Percentiles rank a stretch among this genome's conserved stretches.
These are phyloP conservation scores for Hiodon alosoides DNA, from an alignment of 2,113 vertebrate genomes.

Conservation along the genomic window DNA sequence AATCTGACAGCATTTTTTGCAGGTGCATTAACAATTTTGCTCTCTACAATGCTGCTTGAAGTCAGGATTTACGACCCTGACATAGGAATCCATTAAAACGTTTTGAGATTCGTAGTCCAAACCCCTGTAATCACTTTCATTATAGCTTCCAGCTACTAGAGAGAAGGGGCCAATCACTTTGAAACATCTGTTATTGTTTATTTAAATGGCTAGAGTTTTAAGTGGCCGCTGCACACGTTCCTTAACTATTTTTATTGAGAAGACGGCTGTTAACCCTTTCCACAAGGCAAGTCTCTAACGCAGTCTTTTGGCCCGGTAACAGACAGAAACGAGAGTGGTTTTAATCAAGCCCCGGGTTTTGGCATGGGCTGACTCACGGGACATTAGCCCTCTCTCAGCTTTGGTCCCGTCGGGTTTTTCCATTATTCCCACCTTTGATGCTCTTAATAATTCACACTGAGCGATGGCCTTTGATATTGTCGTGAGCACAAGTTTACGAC, in stretches of 20 bases:
- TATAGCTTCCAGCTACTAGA: constrained; percentile 63
- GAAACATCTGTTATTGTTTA: constrained; percentile 70
- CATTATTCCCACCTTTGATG: constrained; percentile 22
- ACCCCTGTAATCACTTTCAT: constrained; percentile 68
- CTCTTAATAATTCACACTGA: constrained; percentile 32
- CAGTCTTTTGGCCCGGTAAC: neutral
- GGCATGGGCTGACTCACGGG: neutral
- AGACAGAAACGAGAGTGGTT: neutral
- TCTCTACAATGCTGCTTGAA: constrained; percentile 47
- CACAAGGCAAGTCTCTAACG: neutral
- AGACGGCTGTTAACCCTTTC: constrained; percentile 58
- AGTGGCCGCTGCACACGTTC: constrained; percentile 61
- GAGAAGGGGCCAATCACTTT: constrained; percentile 59
- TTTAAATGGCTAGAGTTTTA: constrained; percentile 55
- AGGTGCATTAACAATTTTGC: constrained; percentile 61
- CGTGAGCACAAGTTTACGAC: constrained; percentile 37
- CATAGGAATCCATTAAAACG: constrained; percentile 79
- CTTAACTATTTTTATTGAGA: constrained; percentile 60
- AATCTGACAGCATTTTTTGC: constrained; percentile 49
- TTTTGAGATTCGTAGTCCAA: constrained; percentile 66
- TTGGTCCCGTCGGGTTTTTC: neutral
- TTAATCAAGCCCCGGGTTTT: neutral
- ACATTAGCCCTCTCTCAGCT: neutral
- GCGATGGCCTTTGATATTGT: constrained; percentile 44
- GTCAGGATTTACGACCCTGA: constrained; percentile 70